Base-by-base conservation (phyloP, 2,113 vertebrate species). In the Tupaia chinensis region DNA sequence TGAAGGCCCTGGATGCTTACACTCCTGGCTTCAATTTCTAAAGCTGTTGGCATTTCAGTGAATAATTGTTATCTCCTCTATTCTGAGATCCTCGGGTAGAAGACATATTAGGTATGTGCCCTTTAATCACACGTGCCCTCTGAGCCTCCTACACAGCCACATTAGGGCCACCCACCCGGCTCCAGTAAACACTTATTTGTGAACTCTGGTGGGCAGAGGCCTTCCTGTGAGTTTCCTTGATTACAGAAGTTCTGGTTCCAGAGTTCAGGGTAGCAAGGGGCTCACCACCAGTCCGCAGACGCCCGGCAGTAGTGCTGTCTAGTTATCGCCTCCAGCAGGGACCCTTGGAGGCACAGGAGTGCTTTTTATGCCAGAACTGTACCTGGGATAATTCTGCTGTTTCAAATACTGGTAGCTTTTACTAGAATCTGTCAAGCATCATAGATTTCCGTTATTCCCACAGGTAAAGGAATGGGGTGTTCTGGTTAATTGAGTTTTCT, bases 21-120 rank as follows among this genome's bases (percentile, higher is more conserved):
- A 34, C 19, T 90, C 34, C 44, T 82, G 58, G 20, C 69, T 96
- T 97, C 44, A 85, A 2, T 74, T 92, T 96, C 93, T 88, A 54
- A 82, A 80, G 54, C 60, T 13, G 4, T 78, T 89, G 63, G 34
- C 29, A 17, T 80, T 80, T 91, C 81, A 72, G 53, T 65, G 15
- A 95, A 23, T n/a, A 34, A 15, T 81, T 34, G 54, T 73, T 68
- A 3, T 58, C 58, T 60, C 0, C 68, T 34, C 56, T 82, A 1
- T 69, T 74, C 73, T n/a, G 85, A 89, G 81, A 19, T 56, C 68
- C 25, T 87, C 20, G 22, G 5, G 17, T 65, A 63, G 65, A 77
- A 83, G 82, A 7, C 58, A 1, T 5, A 8, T 32, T n/a, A 15
- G 58, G 22, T 63, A 1, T 19, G 25, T 60, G 6, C 25, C 72